Evolutionary conservation across 2,113 vertebrate genomes (phyloP).

Genomic region (Pluvianellus socialis): DNA sequence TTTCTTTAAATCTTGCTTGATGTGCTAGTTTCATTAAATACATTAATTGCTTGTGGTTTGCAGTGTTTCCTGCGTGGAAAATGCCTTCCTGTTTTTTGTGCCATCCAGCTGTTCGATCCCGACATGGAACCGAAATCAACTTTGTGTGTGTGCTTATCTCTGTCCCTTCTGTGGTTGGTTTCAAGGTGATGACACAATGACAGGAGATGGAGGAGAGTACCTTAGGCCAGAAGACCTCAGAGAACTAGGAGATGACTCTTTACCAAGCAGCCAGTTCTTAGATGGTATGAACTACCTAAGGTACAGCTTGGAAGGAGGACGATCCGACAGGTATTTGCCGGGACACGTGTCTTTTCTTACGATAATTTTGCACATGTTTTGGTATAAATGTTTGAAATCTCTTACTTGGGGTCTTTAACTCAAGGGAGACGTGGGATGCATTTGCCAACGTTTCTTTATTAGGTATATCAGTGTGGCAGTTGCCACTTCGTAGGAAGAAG

Average conservation of each 20-base stretch:
- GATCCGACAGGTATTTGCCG: constrained; percentile 86
- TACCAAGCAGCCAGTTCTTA: constrained; percentile 93
- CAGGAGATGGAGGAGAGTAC: constrained; percentile 95
- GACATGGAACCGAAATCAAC: background rate
- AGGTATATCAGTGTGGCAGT: too few species aligned
- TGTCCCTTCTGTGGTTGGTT: background rate
- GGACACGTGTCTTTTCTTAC: rapidly evolving
- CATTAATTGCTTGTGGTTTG: constrained; percentile 43
- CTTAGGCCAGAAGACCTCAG: constrained; percentile 91
- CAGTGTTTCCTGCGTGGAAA: background rate
- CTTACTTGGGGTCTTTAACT: background rate
- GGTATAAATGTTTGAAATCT: background rate
- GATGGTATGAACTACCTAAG: constrained; percentile 96
- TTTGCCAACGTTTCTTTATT: background rate
- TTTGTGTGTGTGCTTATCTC: background rate
- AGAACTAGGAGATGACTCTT: constrained; percentile 95
- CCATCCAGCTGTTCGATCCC: background rate
- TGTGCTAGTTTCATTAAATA: background rate
- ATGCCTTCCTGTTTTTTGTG: background rate
- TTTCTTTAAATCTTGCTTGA: background rate
- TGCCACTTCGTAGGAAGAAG: background rate
- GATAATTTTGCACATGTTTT: background rate
- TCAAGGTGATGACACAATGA: constrained; percentile 96
- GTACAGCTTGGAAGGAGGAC: constrained; percentile 90
- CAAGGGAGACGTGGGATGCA: background rate